phyloP scores from a whole-genome alignment of 2,797 vertebrate species.

The Gallinago nigripennis region DNA sequence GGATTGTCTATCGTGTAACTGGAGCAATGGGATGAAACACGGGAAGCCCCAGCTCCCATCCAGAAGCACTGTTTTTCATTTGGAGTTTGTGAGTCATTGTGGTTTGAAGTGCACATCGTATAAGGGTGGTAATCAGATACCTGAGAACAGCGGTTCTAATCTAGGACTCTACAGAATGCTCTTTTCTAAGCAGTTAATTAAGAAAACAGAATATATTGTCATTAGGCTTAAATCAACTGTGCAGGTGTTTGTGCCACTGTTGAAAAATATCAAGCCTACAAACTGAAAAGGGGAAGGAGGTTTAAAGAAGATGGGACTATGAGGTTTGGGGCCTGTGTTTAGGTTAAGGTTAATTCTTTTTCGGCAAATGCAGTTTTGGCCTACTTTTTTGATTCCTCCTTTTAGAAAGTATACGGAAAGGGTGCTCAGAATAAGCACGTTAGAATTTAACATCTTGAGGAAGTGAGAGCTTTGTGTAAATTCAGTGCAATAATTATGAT shows the following conservation, averaged over 20 bases:
- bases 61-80: not conserved
- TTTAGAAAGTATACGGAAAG: not conserved
- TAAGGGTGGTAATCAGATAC: not conserved
- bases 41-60: not conserved
- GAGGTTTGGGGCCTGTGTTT: not conserved
- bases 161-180: not conserved
- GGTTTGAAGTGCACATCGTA: rapidly evolving
- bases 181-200: not conserved
- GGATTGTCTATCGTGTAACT: not conserved
- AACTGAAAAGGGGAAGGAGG: no score
- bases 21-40: not conserved
- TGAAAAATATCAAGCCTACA: not conserved
- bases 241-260: not conserved
- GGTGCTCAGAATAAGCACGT: not conserved
- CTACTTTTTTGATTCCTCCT: rapidly evolving
- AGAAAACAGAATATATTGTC: not conserved
- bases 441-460: not conserved
- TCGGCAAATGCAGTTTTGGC: not conserved
- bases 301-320: not conserved
- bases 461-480: not conserved
- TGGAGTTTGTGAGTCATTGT: not conserved
- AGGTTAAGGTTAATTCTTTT: not conserved
- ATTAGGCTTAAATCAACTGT: not conserved
- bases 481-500: not conserved
- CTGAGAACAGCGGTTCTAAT: not conserved